Percentiles rank a stretch among this genome's conserved stretches.
These are phyloP conservation scores for Erpornis zantholeuca DNA, from an alignment of 2,113 vertebrate genomes.

Conservation along the genomic window DNA sequence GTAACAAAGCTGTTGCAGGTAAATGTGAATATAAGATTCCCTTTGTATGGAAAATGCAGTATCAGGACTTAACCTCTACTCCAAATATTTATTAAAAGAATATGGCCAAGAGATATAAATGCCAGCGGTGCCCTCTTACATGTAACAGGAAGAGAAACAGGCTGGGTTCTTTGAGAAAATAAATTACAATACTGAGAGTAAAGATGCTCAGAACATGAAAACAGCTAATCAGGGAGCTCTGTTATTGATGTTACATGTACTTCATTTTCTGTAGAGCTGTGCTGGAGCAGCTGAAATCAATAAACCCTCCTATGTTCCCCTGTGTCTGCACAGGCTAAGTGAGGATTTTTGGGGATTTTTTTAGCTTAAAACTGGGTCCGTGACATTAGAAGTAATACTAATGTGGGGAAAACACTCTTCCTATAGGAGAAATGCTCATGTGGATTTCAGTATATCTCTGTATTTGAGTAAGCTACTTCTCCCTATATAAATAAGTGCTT, in stretches of 20 bases:
- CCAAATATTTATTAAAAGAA: neutral
- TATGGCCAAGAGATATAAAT: neutral
- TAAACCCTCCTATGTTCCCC: neutral
- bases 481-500: neutral
- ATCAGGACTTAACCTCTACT: neutral
- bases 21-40: neutral
- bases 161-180: neutral
- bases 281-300: neutral
- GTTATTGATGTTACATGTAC: fast-evolving
- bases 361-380: neutral
- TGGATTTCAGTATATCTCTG: neutral
- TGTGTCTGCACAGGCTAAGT: neutral
- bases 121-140: fast-evolving
- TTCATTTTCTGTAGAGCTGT: neutral
- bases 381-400: neutral
- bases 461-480: neutral
- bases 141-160: neutral
- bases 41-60: neutral
- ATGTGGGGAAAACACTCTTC: neutral
- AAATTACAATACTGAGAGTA: neutral
- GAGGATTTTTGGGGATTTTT: neutral
- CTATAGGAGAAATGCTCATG: neutral
- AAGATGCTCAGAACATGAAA: neutral
- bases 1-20: neutral
- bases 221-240: neutral